Conservation (phyloP, 2,888 invertebrate species). For the Gisinianus flammeolus region DNA sequence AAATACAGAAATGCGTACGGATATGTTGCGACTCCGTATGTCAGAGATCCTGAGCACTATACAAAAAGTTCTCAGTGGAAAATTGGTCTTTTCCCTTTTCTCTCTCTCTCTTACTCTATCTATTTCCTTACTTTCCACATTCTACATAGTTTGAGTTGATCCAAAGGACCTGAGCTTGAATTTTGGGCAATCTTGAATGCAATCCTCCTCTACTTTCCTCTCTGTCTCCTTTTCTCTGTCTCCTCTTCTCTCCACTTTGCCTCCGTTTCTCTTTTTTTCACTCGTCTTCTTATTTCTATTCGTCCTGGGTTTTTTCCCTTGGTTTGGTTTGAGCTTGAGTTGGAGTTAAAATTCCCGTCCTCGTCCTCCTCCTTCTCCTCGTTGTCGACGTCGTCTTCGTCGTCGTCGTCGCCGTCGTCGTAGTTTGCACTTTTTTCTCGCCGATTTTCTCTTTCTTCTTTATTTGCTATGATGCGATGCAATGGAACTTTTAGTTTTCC, state of each 20-base stretch:
- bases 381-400: not conserved
- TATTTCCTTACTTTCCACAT: not conserved
- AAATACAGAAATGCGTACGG: constrained; percentile 9
- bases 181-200: constrained; percentile 24
- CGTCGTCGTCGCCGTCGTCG: not conserved
- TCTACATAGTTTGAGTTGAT: constrained; percentile 12
- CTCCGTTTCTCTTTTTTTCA: not conserved
- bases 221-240: constrained; percentile 5
- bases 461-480: too few relatives aligned
- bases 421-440: not conserved
- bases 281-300: constrained; percentile 12
- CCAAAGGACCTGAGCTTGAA: constrained; percentile 31
- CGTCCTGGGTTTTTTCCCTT: not conserved
- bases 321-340: not conserved
- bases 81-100: constrained; percentile 29
- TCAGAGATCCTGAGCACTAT: not conserved
- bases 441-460: not conserved
- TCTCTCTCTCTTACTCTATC: not conserved
- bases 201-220: constrained; percentile 28
- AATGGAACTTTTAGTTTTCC: not conserved
- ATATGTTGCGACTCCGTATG: constrained; percentile 11
- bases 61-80: constrained; percentile 31
- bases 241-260: not conserved
- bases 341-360: not conserved
- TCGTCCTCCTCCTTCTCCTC: not conserved